Conservation (phyloP, 1,140 invertebrate species). For the Pantala flavescens region DNA sequence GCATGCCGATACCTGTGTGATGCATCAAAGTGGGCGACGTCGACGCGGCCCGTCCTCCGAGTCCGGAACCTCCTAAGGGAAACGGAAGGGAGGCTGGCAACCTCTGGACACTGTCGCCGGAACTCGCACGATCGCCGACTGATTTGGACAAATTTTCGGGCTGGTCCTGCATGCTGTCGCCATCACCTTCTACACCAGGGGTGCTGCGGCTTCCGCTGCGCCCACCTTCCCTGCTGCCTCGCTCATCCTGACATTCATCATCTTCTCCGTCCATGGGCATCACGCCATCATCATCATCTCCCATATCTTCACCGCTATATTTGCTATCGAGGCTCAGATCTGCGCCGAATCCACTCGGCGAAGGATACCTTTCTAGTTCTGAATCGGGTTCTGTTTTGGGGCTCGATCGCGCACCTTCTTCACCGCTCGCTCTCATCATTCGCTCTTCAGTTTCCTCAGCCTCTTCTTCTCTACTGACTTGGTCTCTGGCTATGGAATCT, state of each 20-base stretch:
- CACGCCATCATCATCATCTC: constrained; percentile 31
- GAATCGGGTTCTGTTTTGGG: constrained; percentile 37
- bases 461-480: constrained; percentile 41
- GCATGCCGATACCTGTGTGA: background rate
- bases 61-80: constrained; percentile 32
- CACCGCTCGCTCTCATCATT: constrained; percentile 47
- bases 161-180: constrained; percentile 57
- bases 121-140: constrained; percentile 40
- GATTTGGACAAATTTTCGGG: constrained; percentile 62
- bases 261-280: constrained; percentile 40
- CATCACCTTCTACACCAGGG: constrained; percentile 27
- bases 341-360: constrained; percentile 44
- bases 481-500: constrained; percentile 29
- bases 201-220: background rate
- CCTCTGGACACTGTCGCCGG: constrained; percentile 42
- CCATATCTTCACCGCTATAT: constrained; percentile 51
- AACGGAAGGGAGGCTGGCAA: constrained; percentile 49
- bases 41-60: constrained; percentile 36
- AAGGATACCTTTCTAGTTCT: constrained; percentile 35
- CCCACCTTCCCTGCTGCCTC: background rate
- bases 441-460: constrained; percentile 48
- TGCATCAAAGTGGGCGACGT: constrained; percentile 27
- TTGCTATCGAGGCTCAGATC: constrained; percentile 67
- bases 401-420: constrained; percentile 45
- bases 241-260: constrained; percentile 37